Evolutionary conservation across 2,888 invertebrate species (phyloP), one percentile per base, ranked within the genome.

Genomic region (Drosophila melanosoma): DNA sequence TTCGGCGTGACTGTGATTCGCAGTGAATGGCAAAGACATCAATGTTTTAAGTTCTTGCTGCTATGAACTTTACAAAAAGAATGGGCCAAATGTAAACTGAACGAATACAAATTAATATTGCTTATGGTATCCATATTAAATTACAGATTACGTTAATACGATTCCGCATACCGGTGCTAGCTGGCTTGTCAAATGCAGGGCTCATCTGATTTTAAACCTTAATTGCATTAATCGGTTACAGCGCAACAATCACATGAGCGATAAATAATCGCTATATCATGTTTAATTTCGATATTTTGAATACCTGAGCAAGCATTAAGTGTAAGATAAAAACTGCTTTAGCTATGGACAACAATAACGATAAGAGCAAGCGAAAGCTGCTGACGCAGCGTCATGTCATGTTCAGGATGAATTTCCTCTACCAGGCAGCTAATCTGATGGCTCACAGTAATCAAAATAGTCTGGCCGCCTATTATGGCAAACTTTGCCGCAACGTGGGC

Each of bases 361-460:
- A 70, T n/a, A 85, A 88, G 8, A 48, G 51, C 11, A 83, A 77
- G 11, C 66, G 68, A 2, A 83, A 86, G 52, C 7, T 65, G 3
- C 17, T 82, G 7, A 48, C 68, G 7, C 90, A 90, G 49, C 74
- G 75, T 3, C 76, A 74, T 12, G 72, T 74, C 3, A 74, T 69
- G 48, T 83, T 81, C 10, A 79, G 90, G 26, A 93, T 93, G 90
- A 93, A 93, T 61, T 93, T 92, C 40, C 77, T 93, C 0, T 93
- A 92, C 69, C 93, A 93, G 76, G 93, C 93, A 1, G 90, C 93
- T 0, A 79, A 88, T 59, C 54, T 93, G 5, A 93, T 93, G 92
- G 92, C 92, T 4, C 88, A 86, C 0, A 83, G 70, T 64, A 87
- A 79, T 45, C 91, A 90, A 69, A 87, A 86, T 49, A 83, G 79